Base-by-base conservation (phyloP, 2,888 invertebrate genomes). In the Lasioglossum zephyrum region DNA sequence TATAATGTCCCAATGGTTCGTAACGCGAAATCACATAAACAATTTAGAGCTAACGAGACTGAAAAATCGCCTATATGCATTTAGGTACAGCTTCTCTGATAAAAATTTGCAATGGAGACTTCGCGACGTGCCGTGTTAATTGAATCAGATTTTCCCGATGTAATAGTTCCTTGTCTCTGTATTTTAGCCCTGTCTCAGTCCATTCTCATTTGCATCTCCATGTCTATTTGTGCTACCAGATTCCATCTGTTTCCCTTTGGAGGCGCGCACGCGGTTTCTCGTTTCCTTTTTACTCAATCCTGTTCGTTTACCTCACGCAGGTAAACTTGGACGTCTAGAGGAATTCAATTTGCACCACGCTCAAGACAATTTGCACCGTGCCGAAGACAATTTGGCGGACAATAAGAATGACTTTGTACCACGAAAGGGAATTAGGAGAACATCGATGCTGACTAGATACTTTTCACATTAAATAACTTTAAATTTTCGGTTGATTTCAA, bases 171-270 rank as follows among this genome's bases (percentile, higher is more conserved):
- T 66, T 66, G 77, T 66, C 47, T 44, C 79, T 41, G 8, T 72
- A 41, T 49, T 73, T 53, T 26, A 44, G 26, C 73, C 44, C 69
- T 74, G 66, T 77, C n/a, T 73, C 75, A 60, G 72, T 73, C 70
- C 77, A 39, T 57, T 41, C 63, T 75, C 70, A 81, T 73, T 73
- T 75, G 78, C 69, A 69, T 53, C 49, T 26, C 18, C 49, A 26
- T 16, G 26, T 78, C 66, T 75, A 83, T 53, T 75, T 79, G 75
- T 44, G 66, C 72, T 72, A 79, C 78, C 72, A 49, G 72, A 85
- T 85, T 82, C 60, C 75, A 44, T 77, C 53, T 41, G 77, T 70
- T 77, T 70, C 77, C 39, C 77, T 77, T 77, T 70, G 39, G 70
- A 77, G 39, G 69, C 69, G 69, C 49, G 49, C 39, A 49, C 26